Evolutionary conservation across 2,113 vertebrate species (phyloP).

Genomic region (Amblyopsis rosae): DNA sequence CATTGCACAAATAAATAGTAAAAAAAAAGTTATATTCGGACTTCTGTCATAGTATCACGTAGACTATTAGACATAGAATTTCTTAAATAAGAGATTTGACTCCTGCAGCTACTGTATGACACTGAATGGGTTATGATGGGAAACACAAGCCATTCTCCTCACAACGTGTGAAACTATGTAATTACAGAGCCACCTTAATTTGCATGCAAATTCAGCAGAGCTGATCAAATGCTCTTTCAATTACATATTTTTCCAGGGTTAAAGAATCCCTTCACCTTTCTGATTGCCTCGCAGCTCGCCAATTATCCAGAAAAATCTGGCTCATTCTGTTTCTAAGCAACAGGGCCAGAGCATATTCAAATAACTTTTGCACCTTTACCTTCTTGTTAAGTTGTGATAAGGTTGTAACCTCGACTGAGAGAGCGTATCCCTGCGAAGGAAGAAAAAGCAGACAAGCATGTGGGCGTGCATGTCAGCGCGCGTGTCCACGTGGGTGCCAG

Average conservation of each 20-base stretch:
- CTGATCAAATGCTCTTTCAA: constrained; percentile 59
- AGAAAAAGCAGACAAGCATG: constrained; percentile 28
- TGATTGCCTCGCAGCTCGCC: constrained; percentile 65
- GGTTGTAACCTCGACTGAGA: constrained; percentile 32
- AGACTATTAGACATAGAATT: neutral
- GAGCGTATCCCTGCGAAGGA: constrained; percentile 26
- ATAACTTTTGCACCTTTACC: constrained; percentile 39
- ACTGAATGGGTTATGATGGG: constrained; percentile 44
- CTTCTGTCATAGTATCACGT: neutral
- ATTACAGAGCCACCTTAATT: constrained; percentile 41
- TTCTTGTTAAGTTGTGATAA: constrained; percentile 39
- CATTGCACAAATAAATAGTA: constrained; percentile 77
- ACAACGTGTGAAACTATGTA: constrained; percentile 35
- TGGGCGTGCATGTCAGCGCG: neutral
- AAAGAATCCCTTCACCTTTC: constrained; percentile 63
- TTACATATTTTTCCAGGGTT: constrained; percentile 64
- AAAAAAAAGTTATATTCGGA: constrained; percentile 37
- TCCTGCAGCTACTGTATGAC: constrained; percentile 43
- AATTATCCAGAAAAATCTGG: constrained; percentile 59
- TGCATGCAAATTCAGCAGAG: constrained; percentile 59
- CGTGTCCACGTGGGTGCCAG: neutral
- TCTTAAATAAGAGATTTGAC: neutral
- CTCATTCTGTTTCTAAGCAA: constrained; percentile 72
- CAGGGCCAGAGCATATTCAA: constrained; percentile 49
- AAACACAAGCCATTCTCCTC: constrained; percentile 40